phyloP scores from a whole-genome alignment of 2,113 vertebrate species.

The Microcebus murinus region DNA sequence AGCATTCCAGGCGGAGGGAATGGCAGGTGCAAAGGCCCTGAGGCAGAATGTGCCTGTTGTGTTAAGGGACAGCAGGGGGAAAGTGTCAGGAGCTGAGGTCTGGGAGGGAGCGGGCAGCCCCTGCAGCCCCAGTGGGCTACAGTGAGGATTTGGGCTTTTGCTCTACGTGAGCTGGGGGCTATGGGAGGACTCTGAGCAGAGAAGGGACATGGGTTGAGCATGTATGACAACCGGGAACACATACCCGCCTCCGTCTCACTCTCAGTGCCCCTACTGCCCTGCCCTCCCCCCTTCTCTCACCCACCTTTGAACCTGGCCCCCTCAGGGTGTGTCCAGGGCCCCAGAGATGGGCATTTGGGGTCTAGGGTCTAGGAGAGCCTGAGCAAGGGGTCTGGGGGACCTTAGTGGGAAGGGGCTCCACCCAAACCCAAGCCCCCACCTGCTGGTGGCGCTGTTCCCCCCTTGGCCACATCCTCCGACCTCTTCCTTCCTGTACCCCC shows the following conservation, averaged over 20 bases:
- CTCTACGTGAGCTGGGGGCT: neutral
- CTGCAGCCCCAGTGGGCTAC: neutral
- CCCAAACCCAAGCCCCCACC: neutral
- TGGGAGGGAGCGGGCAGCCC: neutral
- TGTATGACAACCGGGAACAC: accelerated
- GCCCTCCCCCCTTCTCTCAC: accelerated
- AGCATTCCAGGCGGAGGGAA: neutral
- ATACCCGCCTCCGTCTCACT: neutral
- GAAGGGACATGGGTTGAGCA: accelerated
- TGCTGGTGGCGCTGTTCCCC: neutral
- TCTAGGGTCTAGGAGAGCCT: neutral
- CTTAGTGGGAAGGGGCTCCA: neutral
- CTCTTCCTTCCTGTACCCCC: neutral
- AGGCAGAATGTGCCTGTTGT: neutral
- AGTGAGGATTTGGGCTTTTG: neutral
- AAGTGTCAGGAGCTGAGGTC: neutral
- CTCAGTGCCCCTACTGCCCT: too few species aligned
- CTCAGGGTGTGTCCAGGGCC: neutral
- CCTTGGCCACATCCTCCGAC: neutral
- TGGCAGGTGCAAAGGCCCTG: neutral
- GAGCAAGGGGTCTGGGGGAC: neutral
- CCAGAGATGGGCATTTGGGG: accelerated
- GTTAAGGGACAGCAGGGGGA: neutral
- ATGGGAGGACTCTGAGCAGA: neutral
- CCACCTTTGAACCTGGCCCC: neutral